phyloP scores from a whole-genome alignment of 2,888 invertebrate genomes.

The Phalera bucephala region DNA sequence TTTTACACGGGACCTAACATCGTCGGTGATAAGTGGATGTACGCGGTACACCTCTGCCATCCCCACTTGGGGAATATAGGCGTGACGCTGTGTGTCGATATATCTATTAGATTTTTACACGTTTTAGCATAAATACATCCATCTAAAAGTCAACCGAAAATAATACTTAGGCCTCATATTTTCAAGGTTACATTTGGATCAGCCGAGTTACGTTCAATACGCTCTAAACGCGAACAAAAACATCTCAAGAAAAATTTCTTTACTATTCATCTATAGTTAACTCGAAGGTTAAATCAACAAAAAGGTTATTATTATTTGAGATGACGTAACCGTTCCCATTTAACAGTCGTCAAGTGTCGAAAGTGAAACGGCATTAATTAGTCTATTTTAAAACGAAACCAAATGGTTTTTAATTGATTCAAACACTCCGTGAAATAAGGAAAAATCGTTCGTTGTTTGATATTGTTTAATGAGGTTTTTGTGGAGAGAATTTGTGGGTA shows the following conservation, averaged over 20 bases:
- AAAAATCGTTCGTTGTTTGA: slow-evolving; percentile 33
- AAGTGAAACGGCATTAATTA: slow-evolving; percentile 57
- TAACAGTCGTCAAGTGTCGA: slow-evolving; percentile 32
- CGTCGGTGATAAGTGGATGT: no score
- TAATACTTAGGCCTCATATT: background rate
- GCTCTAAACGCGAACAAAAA: background rate
- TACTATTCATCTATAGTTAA: slow-evolving; percentile 25
- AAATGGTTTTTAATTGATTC: slow-evolving; percentile 60
- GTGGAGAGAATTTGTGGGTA: slow-evolving; percentile 1
- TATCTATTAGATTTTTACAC: no score
- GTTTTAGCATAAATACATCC: no score
- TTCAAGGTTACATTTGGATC: background rate
- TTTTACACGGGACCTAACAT: no score
- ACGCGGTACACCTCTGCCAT: no score
- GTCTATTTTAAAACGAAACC: slow-evolving; percentile 52
- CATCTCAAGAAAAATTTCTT: slow-evolving; percentile 17
- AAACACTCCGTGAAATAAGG: slow-evolving; percentile 50
- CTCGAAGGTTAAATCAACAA: slow-evolving; percentile 28
- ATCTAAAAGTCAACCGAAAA: no score
- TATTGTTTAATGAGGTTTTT: slow-evolving; percentile 17
- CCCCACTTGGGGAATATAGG: no score
- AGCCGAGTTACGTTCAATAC: background rate
- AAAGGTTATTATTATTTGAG: slow-evolving; percentile 5
- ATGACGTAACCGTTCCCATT: slow-evolving; percentile 34
- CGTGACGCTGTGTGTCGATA: no score